Percentiles rank a stretch among this genome's conserved stretches.
These are phyloP conservation scores for Edolisoma coerulescens DNA, from an alignment of 2,113 vertebrate genomes.

Conservation along the genomic window DNA sequence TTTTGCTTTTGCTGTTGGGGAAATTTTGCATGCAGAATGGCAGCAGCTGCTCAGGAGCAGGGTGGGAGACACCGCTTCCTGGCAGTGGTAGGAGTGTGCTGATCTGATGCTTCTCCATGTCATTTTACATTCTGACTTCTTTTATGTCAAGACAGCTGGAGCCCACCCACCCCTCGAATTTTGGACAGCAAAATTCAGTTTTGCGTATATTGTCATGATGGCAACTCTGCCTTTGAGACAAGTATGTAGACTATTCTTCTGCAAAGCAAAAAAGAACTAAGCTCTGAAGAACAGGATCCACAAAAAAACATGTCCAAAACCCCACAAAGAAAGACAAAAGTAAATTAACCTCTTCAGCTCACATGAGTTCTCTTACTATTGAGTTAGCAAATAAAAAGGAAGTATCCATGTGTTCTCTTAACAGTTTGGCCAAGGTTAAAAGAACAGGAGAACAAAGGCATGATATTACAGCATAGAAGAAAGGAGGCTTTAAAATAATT, in stretches of 20 bases:
- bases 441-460: conserved; percentile 14
- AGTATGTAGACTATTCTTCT: not conserved
- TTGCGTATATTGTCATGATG: not conserved
- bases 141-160: not conserved
- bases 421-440: not conserved
- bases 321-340: not conserved
- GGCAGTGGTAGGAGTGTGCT: fast-evolving
- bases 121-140: not conserved
- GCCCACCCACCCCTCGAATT: not conserved
- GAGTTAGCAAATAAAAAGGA: not conserved
- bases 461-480: not conserved
- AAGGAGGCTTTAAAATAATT: conserved; percentile 9
- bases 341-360: not conserved
- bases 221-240: not conserved
- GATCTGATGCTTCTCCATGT: not conserved
- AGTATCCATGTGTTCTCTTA: not conserved
- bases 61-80: not conserved
- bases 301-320: not conserved
- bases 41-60: not conserved
- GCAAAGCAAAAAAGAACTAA: not conserved
- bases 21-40: not conserved
- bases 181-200: not conserved
- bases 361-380: not conserved
- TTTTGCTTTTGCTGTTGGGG: not conserved
- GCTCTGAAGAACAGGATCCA: not conserved